A percentile compares a stretch with the other conserved stretches of the same genome.
Conservation (phyloP, 1,140 invertebrate species). For the Drosophila ananassae region DNA sequence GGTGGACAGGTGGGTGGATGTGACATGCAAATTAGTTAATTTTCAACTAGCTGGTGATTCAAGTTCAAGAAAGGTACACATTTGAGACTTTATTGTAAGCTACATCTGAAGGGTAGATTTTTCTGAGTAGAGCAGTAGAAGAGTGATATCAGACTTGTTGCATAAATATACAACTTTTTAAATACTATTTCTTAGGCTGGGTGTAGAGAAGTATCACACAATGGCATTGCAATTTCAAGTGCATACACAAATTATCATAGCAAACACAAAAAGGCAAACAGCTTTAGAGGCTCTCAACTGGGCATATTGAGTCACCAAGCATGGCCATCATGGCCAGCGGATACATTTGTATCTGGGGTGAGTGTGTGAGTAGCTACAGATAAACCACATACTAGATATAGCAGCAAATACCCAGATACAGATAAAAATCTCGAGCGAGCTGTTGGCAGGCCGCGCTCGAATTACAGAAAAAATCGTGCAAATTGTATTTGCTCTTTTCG, state of each 20-base stretch:
- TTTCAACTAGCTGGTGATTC: conserved; percentile 53
- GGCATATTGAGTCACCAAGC: conserved; percentile 74
- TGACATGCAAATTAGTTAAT: conserved; percentile 77
- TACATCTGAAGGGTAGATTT: conserved; percentile 3
- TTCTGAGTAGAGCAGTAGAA: not conserved
- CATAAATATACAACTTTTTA: not conserved
- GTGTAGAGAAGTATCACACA: conserved; percentile 15
- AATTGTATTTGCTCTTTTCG: conserved; percentile 74
- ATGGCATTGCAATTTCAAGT: conserved; percentile 65
- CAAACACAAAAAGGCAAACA: conserved; percentile 55
- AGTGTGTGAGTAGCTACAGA: conserved; percentile 17
- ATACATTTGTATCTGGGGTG: conserved; percentile 53
- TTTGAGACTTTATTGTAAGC: conserved; percentile 21
- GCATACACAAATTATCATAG: conserved; percentile 80
- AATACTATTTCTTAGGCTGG: not conserved
- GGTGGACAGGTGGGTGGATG: conserved; percentile 30
- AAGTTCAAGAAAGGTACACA: conserved; percentile 58
- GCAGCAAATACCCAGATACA: conserved; percentile 34
- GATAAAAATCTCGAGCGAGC: conserved; percentile 36
- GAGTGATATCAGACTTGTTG: not conserved
- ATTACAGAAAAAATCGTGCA: conserved; percentile 75
- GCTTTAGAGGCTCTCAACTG: conserved; percentile 47
- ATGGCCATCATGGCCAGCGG: conserved; percentile 66
- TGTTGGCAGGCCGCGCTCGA: conserved; percentile 36
- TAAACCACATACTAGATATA: conserved; percentile 32